Evolutionary conservation across 1,140 invertebrate species (phyloP), one percentile per base, ranked within the genome.

Genomic region (Panagrolaimus sp.): DNA sequence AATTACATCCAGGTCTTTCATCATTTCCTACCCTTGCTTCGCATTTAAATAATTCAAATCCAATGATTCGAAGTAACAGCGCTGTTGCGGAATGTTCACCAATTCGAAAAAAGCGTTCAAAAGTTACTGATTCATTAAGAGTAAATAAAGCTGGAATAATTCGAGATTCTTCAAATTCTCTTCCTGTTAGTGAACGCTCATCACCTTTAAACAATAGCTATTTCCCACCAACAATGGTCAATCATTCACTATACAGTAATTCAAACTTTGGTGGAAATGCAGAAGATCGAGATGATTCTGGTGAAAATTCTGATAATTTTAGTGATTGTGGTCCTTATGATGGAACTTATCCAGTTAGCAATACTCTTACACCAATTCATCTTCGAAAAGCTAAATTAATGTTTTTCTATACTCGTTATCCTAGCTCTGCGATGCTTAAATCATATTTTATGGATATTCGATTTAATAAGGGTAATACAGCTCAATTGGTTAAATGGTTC

Each of bases 381-480:
- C 90, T 99, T 82, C 89, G 96, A 81, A 99, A 99, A 86, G 96
- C 96, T 62, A 99, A 99, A 87, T 88, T 99, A 86, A 98, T 99
- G 96, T 99, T 99, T 90, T 98, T 98, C 90, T 99, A 93, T 90
- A 93, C 95, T 74, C 89, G 96, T 78, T 98, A 99, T 86, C 96
- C 96, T 47, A 96, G 91, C 84, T 98, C 95, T 53, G 90, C 92
- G 78, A 91, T 98, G 73, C 89, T 99, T 82, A 98, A 98, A 88
- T 95, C 94, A 89, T 99, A 96, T 88, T 99, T 99, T 88, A 95
- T 95, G 13, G 96, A 99, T 88, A 97, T 99, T 86, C 95, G 94
- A 85, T 99, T 99, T 88, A 98, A 98, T 88, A 99, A 99, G 87
- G 97, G 98, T 88, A 99, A 98, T 87, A 99, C 96, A 71, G 96